phyloP scores from a whole-genome alignment of 2,797 vertebrate species.

The Girardinus metallicus region DNA sequence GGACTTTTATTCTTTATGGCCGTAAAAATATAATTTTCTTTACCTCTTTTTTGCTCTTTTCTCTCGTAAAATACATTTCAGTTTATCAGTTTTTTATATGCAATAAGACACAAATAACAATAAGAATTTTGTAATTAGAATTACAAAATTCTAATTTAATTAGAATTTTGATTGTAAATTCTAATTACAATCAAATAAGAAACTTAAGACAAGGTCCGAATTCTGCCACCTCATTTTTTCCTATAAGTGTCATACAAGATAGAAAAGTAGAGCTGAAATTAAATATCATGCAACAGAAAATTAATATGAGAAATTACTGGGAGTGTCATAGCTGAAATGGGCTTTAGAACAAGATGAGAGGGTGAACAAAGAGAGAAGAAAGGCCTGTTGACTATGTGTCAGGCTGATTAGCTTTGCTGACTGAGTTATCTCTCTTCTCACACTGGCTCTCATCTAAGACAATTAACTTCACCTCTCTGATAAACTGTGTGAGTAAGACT shows the following conservation, averaged over 20 bases:
- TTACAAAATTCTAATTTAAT: too few relatives aligned
- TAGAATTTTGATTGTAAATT: neutral
- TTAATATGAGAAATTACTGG: conserved; percentile 73
- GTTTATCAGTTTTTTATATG: neutral
- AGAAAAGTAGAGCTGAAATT: conserved; percentile 60
- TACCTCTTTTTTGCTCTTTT: neutral
- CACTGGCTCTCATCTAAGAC: conserved; percentile 50
- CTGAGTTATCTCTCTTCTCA: conserved; percentile 54
- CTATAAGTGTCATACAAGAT: conserved; percentile 56
- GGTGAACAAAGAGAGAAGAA: conserved; percentile 44
- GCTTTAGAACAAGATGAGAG: conserved; percentile 52
- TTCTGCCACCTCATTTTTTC: conserved; percentile 38
- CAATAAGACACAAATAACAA: neutral
- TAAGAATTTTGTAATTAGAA: too few relatives aligned
- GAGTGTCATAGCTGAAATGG: conserved; percentile 49
- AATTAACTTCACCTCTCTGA: conserved; percentile 23
- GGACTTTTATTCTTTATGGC: conserved; percentile 34
- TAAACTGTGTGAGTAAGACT: conserved; percentile 35
- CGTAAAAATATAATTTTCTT: conserved; percentile 2
- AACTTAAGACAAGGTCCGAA: conserved; percentile 1
- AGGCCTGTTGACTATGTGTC: conserved; percentile 46
- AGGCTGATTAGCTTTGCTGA: conserved; percentile 46
- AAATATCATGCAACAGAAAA: conserved; percentile 64
- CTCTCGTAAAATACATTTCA: neutral
- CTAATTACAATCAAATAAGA: conserved; percentile 7